Conservation (phyloP, 1,140 invertebrate species). For the Drosophila pseudoobscura region DNA sequence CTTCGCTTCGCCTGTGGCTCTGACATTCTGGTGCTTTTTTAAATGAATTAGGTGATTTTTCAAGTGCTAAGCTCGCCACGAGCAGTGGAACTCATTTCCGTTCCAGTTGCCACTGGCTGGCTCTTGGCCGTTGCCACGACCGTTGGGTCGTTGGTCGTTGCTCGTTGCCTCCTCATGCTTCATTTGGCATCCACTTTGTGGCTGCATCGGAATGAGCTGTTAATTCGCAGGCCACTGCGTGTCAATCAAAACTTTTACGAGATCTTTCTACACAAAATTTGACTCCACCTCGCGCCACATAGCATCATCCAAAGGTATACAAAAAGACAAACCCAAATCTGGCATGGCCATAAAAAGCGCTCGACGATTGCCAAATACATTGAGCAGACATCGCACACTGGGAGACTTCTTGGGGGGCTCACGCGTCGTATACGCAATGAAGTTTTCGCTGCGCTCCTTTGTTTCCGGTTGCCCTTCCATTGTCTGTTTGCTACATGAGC, state of each 20-base stretch:
- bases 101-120: slow-evolving; percentile 22
- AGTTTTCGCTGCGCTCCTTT: slow-evolving; percentile 33
- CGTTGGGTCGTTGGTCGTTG: slow-evolving; percentile 14
- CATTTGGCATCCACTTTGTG: slow-evolving; percentile 62
- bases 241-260: slow-evolving; percentile 73
- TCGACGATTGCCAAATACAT: slow-evolving; percentile 52
- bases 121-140: neutral
- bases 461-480: slow-evolving; percentile 26
- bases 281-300: slow-evolving; percentile 26
- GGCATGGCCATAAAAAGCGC: slow-evolving; percentile 44
- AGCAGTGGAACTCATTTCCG: slow-evolving; percentile 77
- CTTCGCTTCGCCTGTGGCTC: slow-evolving; percentile 34
- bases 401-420: slow-evolving; percentile 5
- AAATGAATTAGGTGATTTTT: slow-evolving; percentile 82
- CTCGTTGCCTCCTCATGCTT: slow-evolving; percentile 55
- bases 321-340: slow-evolving; percentile 10
- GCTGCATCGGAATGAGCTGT: slow-evolving; percentile 67
- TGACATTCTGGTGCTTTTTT: slow-evolving; percentile 73
- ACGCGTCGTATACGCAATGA: slow-evolving; percentile 59
- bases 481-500: slow-evolving; percentile 28
- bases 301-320: slow-evolving; percentile 3
- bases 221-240: slow-evolving; percentile 61
- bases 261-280: slow-evolving; percentile 31
- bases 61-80: slow-evolving; percentile 75
- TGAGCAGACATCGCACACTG: slow-evolving; percentile 36